Base-by-base conservation (phyloP, 2,888 invertebrate species). In the Nematopogon swammerdamellus region DNA sequence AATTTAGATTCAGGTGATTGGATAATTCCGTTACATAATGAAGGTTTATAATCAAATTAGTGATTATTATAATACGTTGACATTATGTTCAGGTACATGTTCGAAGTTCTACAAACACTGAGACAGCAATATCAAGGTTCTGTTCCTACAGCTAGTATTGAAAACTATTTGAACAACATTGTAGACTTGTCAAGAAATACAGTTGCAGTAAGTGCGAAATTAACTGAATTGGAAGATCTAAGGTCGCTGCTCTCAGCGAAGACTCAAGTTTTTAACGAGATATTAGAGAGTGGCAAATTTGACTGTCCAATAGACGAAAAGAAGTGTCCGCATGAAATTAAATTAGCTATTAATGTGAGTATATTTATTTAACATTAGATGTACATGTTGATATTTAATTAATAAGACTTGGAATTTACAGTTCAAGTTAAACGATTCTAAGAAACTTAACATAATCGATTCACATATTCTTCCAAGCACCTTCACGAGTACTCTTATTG, bases 61-160 rank as follows among this genome's bases (percentile, higher is more conserved):
- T 44, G 10, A 11, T 16, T 44, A 16, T 11, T 11, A n/a, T n/a
- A n/a, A n/a, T n/a, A n/a, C n/a, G n/a, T n/a, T n/a, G n/a, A n/a
- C n/a, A n/a, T n/a, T n/a, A n/a, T n/a, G n/a, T n/a, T n/a, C 53
- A 80, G 80, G 54, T 73, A 68, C 50, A 63, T 79, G 57, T 67
- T 64, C 51, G 68, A 74, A 57, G 59, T 74, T 36, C 58, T 79
- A 59, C 69, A 74, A 59, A 59, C 61, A 17, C 56, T 80, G 10
- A 63, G 75, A 48, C 65, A 70, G 50, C 77, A 80, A 56, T 80
- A 80, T 57, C 71, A 75, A 53, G 76, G 79, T 18, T 60, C 67
- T 53, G 42, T 79, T 50, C 80, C 80, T 3, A 51, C 72, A 3
- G 58, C 61, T 25, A 68, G 72, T 1, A 53, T 73, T 16, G 79